Evolutionary conservation across 23 tunicate genomes (phyloP).

Genomic region (Trididemnum clinides): DNA sequence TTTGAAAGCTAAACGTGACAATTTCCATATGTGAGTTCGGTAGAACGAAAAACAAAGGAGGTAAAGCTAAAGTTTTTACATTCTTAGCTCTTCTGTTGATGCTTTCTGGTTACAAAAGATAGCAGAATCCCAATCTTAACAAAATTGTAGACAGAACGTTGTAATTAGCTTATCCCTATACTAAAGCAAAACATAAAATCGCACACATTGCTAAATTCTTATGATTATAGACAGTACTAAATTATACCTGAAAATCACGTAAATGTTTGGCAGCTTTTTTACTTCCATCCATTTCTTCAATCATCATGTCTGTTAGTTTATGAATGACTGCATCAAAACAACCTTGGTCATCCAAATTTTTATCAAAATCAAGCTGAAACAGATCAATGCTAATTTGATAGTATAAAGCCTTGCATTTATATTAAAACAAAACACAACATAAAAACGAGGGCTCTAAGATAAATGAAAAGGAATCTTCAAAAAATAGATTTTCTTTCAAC

Average conservation of each 20-base stretch:
- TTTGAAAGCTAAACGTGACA: no score
- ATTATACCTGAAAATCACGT: conserved; percentile 69
- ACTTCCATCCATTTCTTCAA: conserved; percentile 79
- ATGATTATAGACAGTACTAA: no score
- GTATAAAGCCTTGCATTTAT: not conserved
- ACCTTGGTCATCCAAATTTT: conserved; percentile 67
- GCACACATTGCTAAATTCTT: no score
- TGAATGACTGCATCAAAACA: conserved; percentile 89
- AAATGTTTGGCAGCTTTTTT: conserved; percentile 57
- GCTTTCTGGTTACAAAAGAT: no score
- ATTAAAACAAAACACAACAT: not conserved
- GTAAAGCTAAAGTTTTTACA: no score
- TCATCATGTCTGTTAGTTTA: conserved; percentile 84
- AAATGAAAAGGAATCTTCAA: not conserved
- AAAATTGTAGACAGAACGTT: no score
- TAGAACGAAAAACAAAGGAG: no score
- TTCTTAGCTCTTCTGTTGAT: no score
- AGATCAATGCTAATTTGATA: not conserved
- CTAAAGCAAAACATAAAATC: no score
- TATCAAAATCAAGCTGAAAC: conserved; percentile 60
- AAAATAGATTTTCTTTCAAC: not conserved
- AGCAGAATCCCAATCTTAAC: no score
- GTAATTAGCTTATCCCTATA: no score
- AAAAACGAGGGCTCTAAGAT: not conserved
- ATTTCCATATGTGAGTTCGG: no score